Conservation (phyloP, 2,888 invertebrate genomes). For the Drosophila pullipes region DNA sequence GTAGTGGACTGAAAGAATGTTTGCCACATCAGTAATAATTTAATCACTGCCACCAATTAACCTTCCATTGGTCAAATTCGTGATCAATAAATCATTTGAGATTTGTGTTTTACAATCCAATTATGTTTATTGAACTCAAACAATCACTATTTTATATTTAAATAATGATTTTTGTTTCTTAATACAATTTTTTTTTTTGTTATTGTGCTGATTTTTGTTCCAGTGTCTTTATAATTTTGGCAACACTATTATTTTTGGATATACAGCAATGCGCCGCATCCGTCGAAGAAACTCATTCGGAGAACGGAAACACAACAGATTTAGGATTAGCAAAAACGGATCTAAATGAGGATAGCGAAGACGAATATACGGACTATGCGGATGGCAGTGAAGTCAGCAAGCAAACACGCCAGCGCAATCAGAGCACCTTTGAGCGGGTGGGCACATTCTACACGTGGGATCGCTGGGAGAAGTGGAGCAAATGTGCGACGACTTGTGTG, state of each 20-base stretch:
- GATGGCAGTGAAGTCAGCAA: slow-evolving; percentile 57
- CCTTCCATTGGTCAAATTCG: slow-evolving; percentile 19
- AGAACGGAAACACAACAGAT: slow-evolving; percentile 13
- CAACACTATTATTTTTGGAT: slow-evolving; percentile 1
- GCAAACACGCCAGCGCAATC: slow-evolving; percentile 49
- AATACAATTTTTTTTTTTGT: background rate
- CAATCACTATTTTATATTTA: background rate
- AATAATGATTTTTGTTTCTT: background rate
- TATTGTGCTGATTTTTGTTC: background rate
- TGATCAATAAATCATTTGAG: slow-evolving; percentile 18
- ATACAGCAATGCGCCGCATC: slow-evolving; percentile 5
- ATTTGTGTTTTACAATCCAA: background rate
- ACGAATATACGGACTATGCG: slow-evolving; percentile 73
- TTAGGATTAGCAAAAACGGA: slow-evolving; percentile 28
- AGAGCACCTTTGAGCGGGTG: slow-evolving; percentile 47
- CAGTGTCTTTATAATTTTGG: slow-evolving; percentile 22
- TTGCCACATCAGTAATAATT: slow-evolving; percentile 31
- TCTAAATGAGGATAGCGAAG: slow-evolving; percentile 63
- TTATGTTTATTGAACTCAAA: background rate
- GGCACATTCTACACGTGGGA: slow-evolving; percentile 87
- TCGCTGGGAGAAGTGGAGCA: slow-evolving; percentile 90
- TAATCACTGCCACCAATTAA: slow-evolving; percentile 41
- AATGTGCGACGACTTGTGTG: slow-evolving; percentile 91
- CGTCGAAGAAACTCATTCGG: slow-evolving; percentile 4
- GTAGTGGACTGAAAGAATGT: slow-evolving; percentile 9